Conservation (phyloP, 2,797 vertebrate species). For the Sitta carolinensis region DNA sequence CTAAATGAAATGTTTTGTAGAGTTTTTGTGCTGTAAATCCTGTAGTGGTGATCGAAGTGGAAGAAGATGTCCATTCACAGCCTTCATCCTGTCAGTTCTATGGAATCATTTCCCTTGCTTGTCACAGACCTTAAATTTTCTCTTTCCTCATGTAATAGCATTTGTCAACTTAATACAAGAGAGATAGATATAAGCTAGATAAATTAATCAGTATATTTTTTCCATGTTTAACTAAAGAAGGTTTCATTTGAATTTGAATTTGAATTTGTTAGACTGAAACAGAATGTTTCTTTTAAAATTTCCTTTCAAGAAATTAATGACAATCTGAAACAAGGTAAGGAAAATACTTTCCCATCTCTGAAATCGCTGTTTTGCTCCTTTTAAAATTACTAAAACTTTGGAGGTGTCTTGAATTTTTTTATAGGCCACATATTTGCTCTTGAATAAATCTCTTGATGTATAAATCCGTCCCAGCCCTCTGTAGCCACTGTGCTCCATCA, state of each 20-base stretch:
- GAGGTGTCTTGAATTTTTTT: background rate
- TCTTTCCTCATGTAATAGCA: background rate
- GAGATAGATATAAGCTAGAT: background rate
- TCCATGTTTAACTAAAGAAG: background rate
- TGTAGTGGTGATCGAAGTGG: fast-evolving
- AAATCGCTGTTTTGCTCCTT: background rate
- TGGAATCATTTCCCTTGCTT: background rate
- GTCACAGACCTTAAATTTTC: background rate
- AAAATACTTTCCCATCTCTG: background rate
- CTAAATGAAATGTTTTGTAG: background rate
- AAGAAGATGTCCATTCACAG: background rate
- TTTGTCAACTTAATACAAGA: background rate
- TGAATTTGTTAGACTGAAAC: background rate
- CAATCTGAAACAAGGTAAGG: background rate
- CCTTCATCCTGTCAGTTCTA: background rate
- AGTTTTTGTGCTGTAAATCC: background rate
- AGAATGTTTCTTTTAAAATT: background rate
- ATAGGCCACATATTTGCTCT: background rate
- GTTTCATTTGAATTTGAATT: background rate
- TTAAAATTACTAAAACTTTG: background rate
- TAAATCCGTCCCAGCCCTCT: background rate
- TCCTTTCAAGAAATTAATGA: background rate
- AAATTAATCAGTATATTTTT: background rate
- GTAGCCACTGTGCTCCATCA: background rate
- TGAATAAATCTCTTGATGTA: conserved; percentile 10